Conservation (phyloP, 1,140 invertebrate genomes). For the Ectropis grisescens region DNA sequence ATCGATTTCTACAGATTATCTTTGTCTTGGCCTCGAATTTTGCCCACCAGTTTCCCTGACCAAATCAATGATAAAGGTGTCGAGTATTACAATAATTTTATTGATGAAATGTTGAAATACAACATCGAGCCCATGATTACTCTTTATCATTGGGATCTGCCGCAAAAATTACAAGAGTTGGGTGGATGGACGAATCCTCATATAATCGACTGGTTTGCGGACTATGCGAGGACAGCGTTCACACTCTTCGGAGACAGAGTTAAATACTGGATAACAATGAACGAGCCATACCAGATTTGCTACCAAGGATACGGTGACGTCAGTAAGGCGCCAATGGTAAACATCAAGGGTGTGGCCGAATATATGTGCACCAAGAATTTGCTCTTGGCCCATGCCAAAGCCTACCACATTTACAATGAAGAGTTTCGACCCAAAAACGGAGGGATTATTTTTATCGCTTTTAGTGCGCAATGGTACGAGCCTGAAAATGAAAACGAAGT, state of each 20-base stretch:
- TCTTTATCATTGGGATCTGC: slow-evolving; percentile 76
- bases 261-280: slow-evolving; percentile 75
- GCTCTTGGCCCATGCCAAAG: slow-evolving; percentile 72
- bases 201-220: slow-evolving; percentile 71
- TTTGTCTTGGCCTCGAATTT: slow-evolving; percentile 8
- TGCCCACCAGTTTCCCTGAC: slow-evolving; percentile 46
- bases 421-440: slow-evolving; percentile 69
- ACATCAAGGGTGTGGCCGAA: slow-evolving; percentile 60
- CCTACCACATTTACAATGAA: slow-evolving; percentile 73
- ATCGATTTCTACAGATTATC: slow-evolving; percentile 14
- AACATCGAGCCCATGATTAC: slow-evolving; percentile 72
- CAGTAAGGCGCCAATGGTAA: slow-evolving; percentile 60
- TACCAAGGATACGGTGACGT: slow-evolving; percentile 68
- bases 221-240: slow-evolving; percentile 71
- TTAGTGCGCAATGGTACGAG: slow-evolving; percentile 12
- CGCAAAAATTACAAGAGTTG: slow-evolving; percentile 69
- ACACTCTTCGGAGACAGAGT: slow-evolving; percentile 71
- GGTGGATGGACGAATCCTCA: slow-evolving; percentile 74
- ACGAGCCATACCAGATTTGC: slow-evolving; percentile 74
- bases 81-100: slow-evolving; percentile 73
- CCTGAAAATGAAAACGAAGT: slow-evolving; percentile 63
- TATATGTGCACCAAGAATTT: slow-evolving; percentile 71
- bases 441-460: slow-evolving; percentile 33
- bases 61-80: slow-evolving; percentile 70
- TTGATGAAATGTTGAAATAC: slow-evolving; percentile 67